Conservation (phyloP, 1,140 invertebrate species). For the Bombus waltoni region DNA sequence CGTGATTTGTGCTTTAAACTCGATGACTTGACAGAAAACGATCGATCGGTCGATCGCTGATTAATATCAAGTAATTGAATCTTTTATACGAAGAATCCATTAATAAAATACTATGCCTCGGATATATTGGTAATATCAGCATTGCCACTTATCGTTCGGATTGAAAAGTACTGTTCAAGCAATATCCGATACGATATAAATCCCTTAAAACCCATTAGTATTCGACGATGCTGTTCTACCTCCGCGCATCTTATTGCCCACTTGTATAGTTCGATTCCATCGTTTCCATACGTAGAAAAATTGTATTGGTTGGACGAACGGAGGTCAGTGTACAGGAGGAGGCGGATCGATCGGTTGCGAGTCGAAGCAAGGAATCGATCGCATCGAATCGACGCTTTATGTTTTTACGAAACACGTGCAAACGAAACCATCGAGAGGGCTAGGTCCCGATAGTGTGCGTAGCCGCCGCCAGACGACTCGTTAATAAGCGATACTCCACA, state of each 20-base stretch:
- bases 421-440: constrained; percentile 34
- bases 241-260: not conserved
- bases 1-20: not conserved
- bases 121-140: too few relatives aligned
- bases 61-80: not conserved
- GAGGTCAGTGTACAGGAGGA: constrained; percentile 39
- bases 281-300: not conserved
- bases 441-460: constrained; percentile 20
- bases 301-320: not conserved
- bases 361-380: constrained; percentile 36
- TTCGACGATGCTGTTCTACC: too few relatives aligned
- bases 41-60: not conserved
- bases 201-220: too few relatives aligned
- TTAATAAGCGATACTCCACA: constrained; percentile 50
- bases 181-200: too few relatives aligned
- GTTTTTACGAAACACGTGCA: constrained; percentile 19
- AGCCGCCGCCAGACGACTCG: constrained; percentile 31
- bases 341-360: constrained; percentile 30
- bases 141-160: too few relatives aligned
- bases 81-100: not conserved
- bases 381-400: constrained; percentile 25
- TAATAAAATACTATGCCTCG: too few relatives aligned
- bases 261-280: not conserved
- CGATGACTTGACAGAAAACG: not conserved
- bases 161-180: too few relatives aligned